Conservation (phyloP, 1,140 invertebrate genomes). For the Proales similis region DNA sequence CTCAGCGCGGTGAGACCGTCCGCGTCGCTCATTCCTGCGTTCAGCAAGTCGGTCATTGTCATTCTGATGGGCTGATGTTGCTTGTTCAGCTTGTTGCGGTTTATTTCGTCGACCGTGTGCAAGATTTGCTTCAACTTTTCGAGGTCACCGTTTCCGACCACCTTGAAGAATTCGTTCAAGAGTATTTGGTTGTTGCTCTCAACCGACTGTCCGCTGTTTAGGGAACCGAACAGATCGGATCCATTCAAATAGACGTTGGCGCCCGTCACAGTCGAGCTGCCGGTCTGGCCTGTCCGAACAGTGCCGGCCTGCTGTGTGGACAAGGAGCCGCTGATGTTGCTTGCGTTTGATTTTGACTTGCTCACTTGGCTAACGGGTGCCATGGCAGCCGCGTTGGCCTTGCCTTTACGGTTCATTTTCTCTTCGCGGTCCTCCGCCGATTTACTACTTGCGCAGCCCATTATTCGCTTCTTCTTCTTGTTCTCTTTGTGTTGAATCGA, state of each 20-base stretch:
- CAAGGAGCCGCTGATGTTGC: constrained; percentile 2
- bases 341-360: neutral
- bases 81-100: neutral
- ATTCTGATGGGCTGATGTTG: neutral
- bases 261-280: too few relatives aligned
- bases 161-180: constrained; percentile 32
- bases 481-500: too few relatives aligned
- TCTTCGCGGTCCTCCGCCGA: constrained; percentile 31
- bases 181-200: constrained; percentile 3
- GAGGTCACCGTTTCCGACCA: constrained; percentile 21
- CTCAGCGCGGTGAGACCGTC: constrained; percentile 35
- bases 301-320: too few relatives aligned
- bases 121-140: constrained; percentile 28
- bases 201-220: neutral
- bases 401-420: constrained; percentile 19
- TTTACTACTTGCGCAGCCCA: constrained; percentile 37
- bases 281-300: too few relatives aligned
- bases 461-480: neutral
- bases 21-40: constrained; percentile 28
- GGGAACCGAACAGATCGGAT: too few relatives aligned
- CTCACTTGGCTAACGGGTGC: neutral
- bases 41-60: constrained; percentile 15
- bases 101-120: constrained; percentile 9
- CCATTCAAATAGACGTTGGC: too few relatives aligned
- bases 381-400: neutral